Base-by-base conservation (phyloP, 2,888 invertebrate genomes). In the Stenchaetothrips biformis region DNA sequence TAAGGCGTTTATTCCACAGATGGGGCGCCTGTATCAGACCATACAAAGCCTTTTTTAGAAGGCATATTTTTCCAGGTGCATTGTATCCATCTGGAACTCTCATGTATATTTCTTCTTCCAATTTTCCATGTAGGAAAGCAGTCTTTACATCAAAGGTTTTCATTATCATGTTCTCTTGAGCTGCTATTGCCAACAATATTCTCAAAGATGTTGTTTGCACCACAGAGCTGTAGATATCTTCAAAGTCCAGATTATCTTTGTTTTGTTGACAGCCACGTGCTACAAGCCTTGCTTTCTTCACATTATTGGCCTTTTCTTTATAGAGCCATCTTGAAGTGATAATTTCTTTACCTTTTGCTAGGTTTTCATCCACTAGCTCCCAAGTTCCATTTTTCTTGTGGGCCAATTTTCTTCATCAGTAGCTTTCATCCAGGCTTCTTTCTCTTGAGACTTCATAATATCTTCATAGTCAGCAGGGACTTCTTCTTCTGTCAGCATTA, bases 71-170 rank as follows among this genome's bases (percentile, higher is more conserved):
- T 18, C 21, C 25, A 16, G n/a, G n/a, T n/a, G n/a, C n/a, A 9
- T 80, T 47, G 7, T 79, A 82, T 16, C 81, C 82, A 78, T 82
- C 81, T 59, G 82, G 82, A 62, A 82, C 62, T 48, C 48, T 53
- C 82, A 82, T 80, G 80, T 81, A 82, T 4, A 82, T 9, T 48
- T 80, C 77, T 67, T 82, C 82, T 53, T 48, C 16, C 25, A 82
- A 25, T 13, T 81, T 16, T 59, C 82, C 83, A 79, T 83, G 78
- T 47, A 82, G 77, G 78, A 83, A 83, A n/a, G 81, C 82, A 16
- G 79, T 83, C 8, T 77, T 77, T 8, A 82, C 81, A 77, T 82
- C 82, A 81, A 82, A 82, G 25, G 48, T 47, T 77, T 78, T 79
- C 16, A 81, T 49, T 4, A n/a, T 48, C 47, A 62, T 16, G n/a